Evolutionary conservation across 2,888 invertebrate genomes (phyloP), one percentile per base, ranked within the genome.

Genomic region (Ligdia adustata): DNA sequence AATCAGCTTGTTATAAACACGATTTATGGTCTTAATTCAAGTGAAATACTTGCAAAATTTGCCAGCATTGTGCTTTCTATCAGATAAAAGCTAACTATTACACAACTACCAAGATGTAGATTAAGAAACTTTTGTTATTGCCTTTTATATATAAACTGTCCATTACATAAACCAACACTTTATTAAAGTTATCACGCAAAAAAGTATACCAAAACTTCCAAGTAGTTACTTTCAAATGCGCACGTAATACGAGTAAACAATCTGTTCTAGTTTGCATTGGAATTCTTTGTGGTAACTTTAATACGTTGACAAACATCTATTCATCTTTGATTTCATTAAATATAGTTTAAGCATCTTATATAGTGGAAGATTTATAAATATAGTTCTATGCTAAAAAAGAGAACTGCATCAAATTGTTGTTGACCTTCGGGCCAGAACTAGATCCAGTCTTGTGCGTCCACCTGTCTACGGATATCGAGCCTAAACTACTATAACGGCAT

Each of bases 41-140:
- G 4, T 39, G 13, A 66, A 72, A 68, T 65, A 69, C 57, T 56
- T 52, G 62, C 60, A 64, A 63, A 53, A 61, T 40, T 58, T 60
- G 58, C 66, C 57, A 63, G 47, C 41, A 68, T 69, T 70, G 62
- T 71, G 82, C 86, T 88, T 88, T 88, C 86, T 79, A 87, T 86
- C 85, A 72, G 84, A 87, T 87, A 87, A 73, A 62, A 42, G 24
- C 28, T 57, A 69, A 69, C 66, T 67, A 78, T 81, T 80, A 77
- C 75, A 71, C 67, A 78, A 78, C 71, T 52, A 37, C 45, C 54
- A 65, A 70, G 69, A 69, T 69, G 67, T 68, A 73, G 72, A 75
- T 75, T 72, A 71, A 60, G 58, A 57, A 69, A 49, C 61, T 69
- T 66, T 69, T 66, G 58, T 67, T 67, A 67, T 63, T 62, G 60